Evolutionary conservation across 1,140 invertebrate species (phyloP), one percentile per base, ranked within the genome.

Genomic region (Pygmarrhopalites habei): DNA sequence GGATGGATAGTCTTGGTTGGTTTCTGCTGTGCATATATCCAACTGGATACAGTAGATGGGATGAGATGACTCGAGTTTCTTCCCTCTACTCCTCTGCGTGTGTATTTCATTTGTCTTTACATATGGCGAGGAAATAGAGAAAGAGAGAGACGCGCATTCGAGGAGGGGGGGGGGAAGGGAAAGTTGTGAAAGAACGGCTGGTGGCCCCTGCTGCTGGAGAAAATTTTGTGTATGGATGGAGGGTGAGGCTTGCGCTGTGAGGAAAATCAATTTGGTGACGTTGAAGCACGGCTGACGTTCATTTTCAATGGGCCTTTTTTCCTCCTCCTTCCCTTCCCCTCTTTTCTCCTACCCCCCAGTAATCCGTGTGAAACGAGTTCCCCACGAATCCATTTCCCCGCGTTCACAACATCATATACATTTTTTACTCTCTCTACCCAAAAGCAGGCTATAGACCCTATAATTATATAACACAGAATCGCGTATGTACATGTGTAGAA

Each of bases 261-360:
- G 19, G 47, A 65, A 65, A 65, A 65, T 65, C 64, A 61, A 65
- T 65, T 65, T 65, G 52, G 58, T 65, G 64, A 65, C 64, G 64
- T 39, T 61, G 52, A 58, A 61, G 53, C 57, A 25, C 30, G 49
- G 46, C 62, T 64, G 62, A 65, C 64, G 64, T 61, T 65, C 29
- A 7, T 26, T 52, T 44, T 64, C 47, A 65, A 60, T 65, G 58
- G 49, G 43, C 25, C 10, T n/a, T 19, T 49, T 49, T 21, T 7
- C 15, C 7, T 10, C 7, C 46, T 23, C 46, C 7, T 12, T 19
- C 21, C 17, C 3, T 32, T 23, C 32, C 19, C 14, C 17, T 10
- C 35, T 56, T 56, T 52, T 55, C 32, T 26, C 43, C 25, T 21
- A 7, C 7, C 3, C 10, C 25, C 21, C 25, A 52, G 57, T 59